A percentile compares a stretch with the other conserved stretches of the same genome.
Evolutionary conservation across 2,888 invertebrate species (phyloP).

Genomic region (Drosophila melanocephala): DNA sequence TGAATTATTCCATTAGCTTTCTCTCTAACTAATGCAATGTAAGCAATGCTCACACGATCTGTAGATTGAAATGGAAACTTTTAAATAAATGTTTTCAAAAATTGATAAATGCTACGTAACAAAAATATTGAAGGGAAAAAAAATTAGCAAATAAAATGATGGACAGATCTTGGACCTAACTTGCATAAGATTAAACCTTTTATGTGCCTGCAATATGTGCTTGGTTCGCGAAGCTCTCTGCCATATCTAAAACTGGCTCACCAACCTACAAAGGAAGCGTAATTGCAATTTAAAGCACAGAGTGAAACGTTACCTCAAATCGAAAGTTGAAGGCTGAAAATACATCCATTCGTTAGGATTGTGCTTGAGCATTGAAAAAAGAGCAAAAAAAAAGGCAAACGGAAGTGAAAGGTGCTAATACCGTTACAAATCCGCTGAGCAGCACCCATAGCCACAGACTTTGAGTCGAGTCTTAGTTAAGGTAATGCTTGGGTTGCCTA

Average conservation of each 20-base stretch:
- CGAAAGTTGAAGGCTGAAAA: slow-evolving; percentile 6
- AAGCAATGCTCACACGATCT: not conserved
- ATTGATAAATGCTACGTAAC: not conserved
- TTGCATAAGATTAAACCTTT: not conserved
- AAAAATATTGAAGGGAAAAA: not conserved
- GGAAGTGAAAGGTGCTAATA: slow-evolving; percentile 55
- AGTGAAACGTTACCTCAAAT: slow-evolving; percentile 10
- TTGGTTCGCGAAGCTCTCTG: not conserved
- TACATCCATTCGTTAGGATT: not conserved
- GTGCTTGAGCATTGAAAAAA: not conserved
- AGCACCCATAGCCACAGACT: slow-evolving; percentile 35
- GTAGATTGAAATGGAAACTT: not conserved
- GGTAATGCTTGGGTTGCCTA: slow-evolving; percentile 44
- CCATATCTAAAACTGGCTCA: not conserved
- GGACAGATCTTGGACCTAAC: not conserved
- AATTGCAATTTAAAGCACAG: slow-evolving; percentile 17
- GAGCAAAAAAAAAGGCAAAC: slow-evolving; percentile 7
- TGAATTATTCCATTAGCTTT: not conserved
- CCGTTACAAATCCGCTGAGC: slow-evolving; percentile 48
- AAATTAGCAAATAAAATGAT: not conserved
- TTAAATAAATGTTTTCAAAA: not conserved
- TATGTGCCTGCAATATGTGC: not conserved
- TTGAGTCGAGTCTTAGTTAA: slow-evolving; percentile 68
- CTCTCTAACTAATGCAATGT: no score
- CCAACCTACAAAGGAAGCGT: not conserved